Evolutionary conservation across 2,888 invertebrate genomes (phyloP).

Genomic region (Cheilosia urbana): DNA sequence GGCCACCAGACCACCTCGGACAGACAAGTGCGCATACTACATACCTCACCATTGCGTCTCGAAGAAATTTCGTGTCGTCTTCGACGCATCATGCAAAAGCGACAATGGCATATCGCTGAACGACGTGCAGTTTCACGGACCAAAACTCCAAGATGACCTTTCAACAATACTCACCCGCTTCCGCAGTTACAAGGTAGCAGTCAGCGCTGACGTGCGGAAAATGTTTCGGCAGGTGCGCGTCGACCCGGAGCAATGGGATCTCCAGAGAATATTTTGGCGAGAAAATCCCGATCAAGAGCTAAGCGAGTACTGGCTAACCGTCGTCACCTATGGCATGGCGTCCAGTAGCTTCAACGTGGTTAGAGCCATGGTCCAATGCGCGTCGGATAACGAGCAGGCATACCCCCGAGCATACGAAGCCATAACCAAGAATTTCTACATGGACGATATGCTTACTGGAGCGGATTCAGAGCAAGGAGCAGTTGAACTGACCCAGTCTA

Average conservation of each 20-base stretch:
- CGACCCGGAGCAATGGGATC: slow-evolving; percentile 30
- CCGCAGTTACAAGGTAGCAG: slow-evolving; percentile 12
- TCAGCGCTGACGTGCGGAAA: slow-evolving; percentile 26
- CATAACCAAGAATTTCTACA: slow-evolving; percentile 14
- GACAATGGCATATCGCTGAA: slow-evolving; percentile 22
- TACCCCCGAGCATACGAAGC: slow-evolving; percentile 24
- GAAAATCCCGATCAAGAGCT: slow-evolving; percentile 16
- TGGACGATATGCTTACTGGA: slow-evolving; percentile 19
- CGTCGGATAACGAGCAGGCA: not conserved
- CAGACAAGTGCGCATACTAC: not conserved
- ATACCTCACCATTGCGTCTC: slow-evolving; percentile 24
- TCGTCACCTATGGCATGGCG: slow-evolving; percentile 30
- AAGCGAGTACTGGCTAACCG: slow-evolving; percentile 24
- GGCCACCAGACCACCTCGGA: not conserved
- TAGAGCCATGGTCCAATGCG: slow-evolving; percentile 23
- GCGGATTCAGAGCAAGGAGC: slow-evolving; percentile 3
- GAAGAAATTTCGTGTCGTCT: slow-evolving; percentile 38
- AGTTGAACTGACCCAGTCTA: not conserved
- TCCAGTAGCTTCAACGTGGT: slow-evolving; percentile 34
- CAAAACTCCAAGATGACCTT: slow-evolving; percentile 27
- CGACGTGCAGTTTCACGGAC: slow-evolving; percentile 19
- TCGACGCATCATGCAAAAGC: no score
- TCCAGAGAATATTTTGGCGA: slow-evolving; percentile 44
- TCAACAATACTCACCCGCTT: slow-evolving; percentile 20
- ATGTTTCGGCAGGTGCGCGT: slow-evolving; percentile 40